Base-by-base conservation (phyloP, 23 tunicate species). In the Trididemnum nubilum region DNA sequence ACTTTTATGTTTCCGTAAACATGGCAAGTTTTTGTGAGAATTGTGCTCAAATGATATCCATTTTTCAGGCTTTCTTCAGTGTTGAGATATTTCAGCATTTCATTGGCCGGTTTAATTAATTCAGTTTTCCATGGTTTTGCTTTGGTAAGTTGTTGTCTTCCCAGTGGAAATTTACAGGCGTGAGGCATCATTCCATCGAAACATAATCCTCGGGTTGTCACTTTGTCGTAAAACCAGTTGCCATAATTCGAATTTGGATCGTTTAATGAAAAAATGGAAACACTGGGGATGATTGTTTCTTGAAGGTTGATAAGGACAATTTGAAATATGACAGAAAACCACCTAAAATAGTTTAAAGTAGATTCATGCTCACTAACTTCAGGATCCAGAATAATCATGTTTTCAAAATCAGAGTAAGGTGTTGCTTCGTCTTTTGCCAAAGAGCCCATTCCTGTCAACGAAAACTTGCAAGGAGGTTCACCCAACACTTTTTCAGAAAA, bases 11-110 rank as follows among this genome's bases (percentile, higher is more conserved):
- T n/a, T n/a, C n/a, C n/a, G n/a, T n/a, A n/a, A n/a, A n/a, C n/a
- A n/a, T n/a, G n/a, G n/a, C n/a, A n/a, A n/a, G n/a, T 49, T 49
- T 49, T 49, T 49, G 57, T 49, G 57, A 49, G 57, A 49, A 49
- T 49, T 9, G 12, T 18, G 18, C 57, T 18, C 57, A 49, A 49
- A 49, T 49, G 57, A 49, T 49, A 49, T 9, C 57, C n/a, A n/a
- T n/a, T n/a, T n/a, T n/a, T n/a, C n/a, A n/a, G n/a, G n/a, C n/a
- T n/a, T n/a, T n/a, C n/a, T n/a, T n/a, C n/a, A n/a, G n/a, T n/a
- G n/a, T n/a, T n/a, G n/a, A n/a, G n/a, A n/a, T n/a, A n/a, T n/a
- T 49, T 49, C 57, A 49, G 18, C 57, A 49, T 49, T 9, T 49
- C 57, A 9, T 12, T 12, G 18, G 18, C 57, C 15, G 57, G 18